Conservation (phyloP, 2,888 invertebrate genomes). For the Drosophila picticornis region DNA sequence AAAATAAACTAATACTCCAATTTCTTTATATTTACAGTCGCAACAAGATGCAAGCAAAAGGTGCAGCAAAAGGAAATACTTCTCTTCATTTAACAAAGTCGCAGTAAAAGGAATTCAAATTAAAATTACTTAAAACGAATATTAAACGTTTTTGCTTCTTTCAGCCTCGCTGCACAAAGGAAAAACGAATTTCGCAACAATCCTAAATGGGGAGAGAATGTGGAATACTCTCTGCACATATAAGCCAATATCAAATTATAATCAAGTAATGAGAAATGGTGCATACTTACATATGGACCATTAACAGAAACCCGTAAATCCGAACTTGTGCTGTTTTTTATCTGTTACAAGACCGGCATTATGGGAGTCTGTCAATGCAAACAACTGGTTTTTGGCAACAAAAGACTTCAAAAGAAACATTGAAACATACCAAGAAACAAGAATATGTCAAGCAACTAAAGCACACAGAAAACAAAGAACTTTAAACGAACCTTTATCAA, state of each 20-base stretch:
- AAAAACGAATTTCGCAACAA: conserved; percentile 45
- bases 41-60: background rate
- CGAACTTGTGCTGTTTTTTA: conserved; percentile 86
- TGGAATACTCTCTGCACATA: background rate
- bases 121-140: background rate
- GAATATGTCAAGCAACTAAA: conserved; percentile 5
- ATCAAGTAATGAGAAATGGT: conserved; percentile 70
- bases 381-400: conserved; percentile 82
- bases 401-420: conserved; percentile 17
- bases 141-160: conserved; percentile 5
- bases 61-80: background rate
- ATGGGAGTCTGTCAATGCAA: conserved; percentile 86
- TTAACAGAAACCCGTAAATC: conserved; percentile 86
- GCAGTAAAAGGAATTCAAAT: background rate
- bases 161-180: conserved; percentile 7
- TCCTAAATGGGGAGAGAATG: conserved; percentile 12
- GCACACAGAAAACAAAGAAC: background rate
- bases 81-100: background rate
- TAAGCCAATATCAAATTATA: conserved; percentile 29
- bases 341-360: conserved; percentile 85
- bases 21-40: conserved; percentile 33
- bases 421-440: background rate
- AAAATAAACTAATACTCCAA: background rate
- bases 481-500: background rate
- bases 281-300: conserved; percentile 85